Evolutionary conservation across 2,888 invertebrate species (phyloP).

Genomic region (Cantharis flavilabris): DNA sequence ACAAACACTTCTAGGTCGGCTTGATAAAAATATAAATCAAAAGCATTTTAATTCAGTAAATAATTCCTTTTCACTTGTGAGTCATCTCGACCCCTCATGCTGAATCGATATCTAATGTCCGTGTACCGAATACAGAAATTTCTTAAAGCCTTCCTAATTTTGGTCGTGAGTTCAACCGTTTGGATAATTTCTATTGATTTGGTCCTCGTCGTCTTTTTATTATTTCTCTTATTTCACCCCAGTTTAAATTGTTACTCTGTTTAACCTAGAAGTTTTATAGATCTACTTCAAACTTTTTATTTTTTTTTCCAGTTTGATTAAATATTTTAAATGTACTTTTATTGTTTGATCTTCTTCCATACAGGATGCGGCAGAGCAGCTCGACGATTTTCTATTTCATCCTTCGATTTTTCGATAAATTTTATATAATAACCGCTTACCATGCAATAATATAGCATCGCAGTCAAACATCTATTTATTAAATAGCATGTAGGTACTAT

Average conservation of each 20-base stretch:
- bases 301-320: neutral
- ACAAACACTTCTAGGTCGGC: neutral
- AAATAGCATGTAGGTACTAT: conserved; percentile 1
- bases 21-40: neutral
- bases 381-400: neutral
- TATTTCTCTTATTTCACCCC: conserved; percentile 23
- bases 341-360: neutral
- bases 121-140: conserved; percentile 40
- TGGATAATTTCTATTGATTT: conserved; percentile 44
- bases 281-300: neutral
- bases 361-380: neutral
- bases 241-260: conserved; percentile 12
- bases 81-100: conserved; percentile 35
- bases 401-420: neutral
- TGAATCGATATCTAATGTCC: conserved; percentile 41
- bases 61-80: conserved; percentile 25
- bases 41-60: neutral
- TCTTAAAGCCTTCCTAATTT: conserved; percentile 43
- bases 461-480: neutral
- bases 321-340: neutral
- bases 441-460: neutral
- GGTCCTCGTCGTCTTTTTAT: conserved; percentile 32
- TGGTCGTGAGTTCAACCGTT: conserved; percentile 41
- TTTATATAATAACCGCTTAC: neutral
- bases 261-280: neutral